Conservation (phyloP, 2,113 vertebrate species). For the Pterocles gutturalis region DNA sequence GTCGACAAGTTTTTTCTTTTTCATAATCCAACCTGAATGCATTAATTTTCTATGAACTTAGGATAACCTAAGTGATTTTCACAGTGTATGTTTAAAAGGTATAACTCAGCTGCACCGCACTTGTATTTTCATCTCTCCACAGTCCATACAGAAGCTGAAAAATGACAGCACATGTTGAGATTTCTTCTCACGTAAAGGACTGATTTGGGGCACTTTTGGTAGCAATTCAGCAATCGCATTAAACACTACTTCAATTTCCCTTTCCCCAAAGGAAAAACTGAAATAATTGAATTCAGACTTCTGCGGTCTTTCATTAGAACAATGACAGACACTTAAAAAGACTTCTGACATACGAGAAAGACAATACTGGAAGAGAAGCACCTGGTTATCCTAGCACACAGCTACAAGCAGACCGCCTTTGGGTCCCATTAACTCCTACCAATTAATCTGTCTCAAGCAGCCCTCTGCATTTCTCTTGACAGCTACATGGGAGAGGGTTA, state of each 20-base stretch:
- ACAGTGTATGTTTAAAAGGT: neutral
- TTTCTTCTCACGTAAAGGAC: neutral
- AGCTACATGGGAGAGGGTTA: neutral
- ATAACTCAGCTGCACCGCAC: neutral
- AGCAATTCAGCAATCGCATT: neutral
- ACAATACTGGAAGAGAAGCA: neutral
- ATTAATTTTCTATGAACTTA: neutral
- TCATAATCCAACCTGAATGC: neutral
- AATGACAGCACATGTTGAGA: neutral
- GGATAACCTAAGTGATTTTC: neutral
- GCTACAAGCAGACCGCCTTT: neutral
- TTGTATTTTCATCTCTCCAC: neutral
- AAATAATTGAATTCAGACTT: constrained; percentile 16
- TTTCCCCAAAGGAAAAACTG: neutral
- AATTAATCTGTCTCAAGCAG: neutral
- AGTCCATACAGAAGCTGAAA: neutral
- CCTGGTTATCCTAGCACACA: neutral
- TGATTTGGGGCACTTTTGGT: neutral
- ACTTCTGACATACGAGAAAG: neutral
- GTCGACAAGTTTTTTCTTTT: neutral
- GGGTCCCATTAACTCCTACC: neutral
- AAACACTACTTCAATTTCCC: neutral
- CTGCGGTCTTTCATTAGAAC: neutral
- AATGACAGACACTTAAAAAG: neutral
- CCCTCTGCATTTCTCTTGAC: neutral